These are phyloP conservation scores for Chitala chitala DNA, from an alignment of 2,113 vertebrate species.

Conservation along the genomic window DNA sequence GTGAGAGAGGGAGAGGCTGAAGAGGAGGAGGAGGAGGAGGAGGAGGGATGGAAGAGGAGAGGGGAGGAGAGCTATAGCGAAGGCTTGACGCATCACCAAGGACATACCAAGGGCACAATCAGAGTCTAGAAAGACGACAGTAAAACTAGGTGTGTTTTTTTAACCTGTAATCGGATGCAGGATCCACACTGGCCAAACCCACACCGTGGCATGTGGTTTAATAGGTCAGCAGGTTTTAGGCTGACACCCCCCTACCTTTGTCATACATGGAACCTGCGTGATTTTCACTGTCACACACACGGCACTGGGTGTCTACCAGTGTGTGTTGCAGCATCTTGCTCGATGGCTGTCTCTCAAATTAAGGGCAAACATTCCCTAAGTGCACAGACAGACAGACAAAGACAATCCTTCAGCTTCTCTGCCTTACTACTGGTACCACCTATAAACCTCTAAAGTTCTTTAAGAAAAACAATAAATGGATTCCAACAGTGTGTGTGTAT, in stretches of 20 bases:
- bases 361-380: background rate
- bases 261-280: too few species aligned
- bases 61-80: background rate
- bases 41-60: slow-evolving; percentile 22
- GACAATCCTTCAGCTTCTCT: too few species aligned
- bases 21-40: slow-evolving; percentile 25
- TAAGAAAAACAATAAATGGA: too few species aligned
- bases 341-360: background rate
- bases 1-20: slow-evolving; percentile 22
- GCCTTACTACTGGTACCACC: too few species aligned
- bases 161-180: slow-evolving; percentile 17
- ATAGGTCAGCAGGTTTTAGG: too few species aligned
- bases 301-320: background rate
- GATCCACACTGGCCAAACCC: background rate
- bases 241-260: background rate
- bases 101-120: slow-evolving; percentile 71
- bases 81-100: slow-evolving; percentile 74
- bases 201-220: too few species aligned
- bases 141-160: slow-evolving; percentile 28
- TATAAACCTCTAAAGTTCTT: too few species aligned
- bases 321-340: background rate
- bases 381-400: background rate
- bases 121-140: slow-evolving; percentile 15
- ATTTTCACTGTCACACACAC: background rate
- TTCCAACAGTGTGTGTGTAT: too few species aligned